Evolutionary conservation across 2,888 invertebrate species (phyloP), one percentile per base, ranked within the genome.

Genomic region (Leptopilina myrica): DNA sequence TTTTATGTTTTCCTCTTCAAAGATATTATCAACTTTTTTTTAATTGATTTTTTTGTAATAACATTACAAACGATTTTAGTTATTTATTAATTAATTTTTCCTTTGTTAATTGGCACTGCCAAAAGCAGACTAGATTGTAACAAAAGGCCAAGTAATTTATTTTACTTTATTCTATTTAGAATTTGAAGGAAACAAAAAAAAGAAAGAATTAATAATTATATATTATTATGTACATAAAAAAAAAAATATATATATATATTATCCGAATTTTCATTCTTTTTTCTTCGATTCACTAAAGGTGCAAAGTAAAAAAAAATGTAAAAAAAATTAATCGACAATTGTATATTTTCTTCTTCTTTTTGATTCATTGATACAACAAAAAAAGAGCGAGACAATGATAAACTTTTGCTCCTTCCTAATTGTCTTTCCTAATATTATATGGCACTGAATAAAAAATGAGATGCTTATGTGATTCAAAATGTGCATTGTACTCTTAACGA

Each of bases 391-490:
- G 3, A 56, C 56, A n/a, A 33, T 53, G 56, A 73, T 73, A 33
- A 73, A 73, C 56, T 73, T 73, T 73, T 73, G 53, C 33, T 33
- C 73, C 33, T 33, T 26, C 73, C 33, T 56, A 56, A 49, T 73
- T 73, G 56, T 43, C 8, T 6, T 73, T 56, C 56, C 56, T 73
- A 9, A 33, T 40, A n/a, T n/a, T 73, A 49, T 49, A 33, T 73
- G 49, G 49, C 69, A 73, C 73, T 56, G 33, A 56, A 56, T 20
- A 33, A 43, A 43, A 49, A 49, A 49, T 73, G 56, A 73, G 56
- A 73, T 73, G 73, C 56, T 56, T 73, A 56, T 33, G 56, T 73
- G 53, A 73, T 73, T 73, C 33, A 73, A 73, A 49, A 73, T 73
- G 73, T 73, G 73, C 33, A 73, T 73, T 73, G 73, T 73, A 73